Base-by-base conservation (phyloP, 2,888 invertebrate genomes). In the Zygaena filipendulae region DNA sequence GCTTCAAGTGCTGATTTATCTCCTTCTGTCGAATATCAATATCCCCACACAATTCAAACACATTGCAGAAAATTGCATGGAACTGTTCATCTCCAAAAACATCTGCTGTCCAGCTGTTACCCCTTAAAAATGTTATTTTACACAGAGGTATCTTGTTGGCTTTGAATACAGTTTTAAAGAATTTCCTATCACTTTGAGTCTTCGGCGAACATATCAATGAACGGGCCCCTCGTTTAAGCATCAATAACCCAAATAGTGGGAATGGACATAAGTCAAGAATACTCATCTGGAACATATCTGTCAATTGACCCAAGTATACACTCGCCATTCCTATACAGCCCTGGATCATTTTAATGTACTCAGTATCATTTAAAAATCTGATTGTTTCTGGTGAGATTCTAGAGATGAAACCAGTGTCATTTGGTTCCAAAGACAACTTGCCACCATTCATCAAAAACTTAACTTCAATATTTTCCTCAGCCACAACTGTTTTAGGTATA, bases 221-320 rank as follows among this genome's bases (percentile, higher is more conserved):
- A 30, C 67, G 52, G 9, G 61, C 58, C 21, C 82, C 81, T 28
- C 74, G 64, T 46, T 81, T 81, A 11, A 85, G 59, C 52, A 86
- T 59, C 29, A 79, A 55, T 21, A 87, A 50, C 1, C 87, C 87
- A 47, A 85, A 81, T 21, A 86, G 41, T 1, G 88, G 88, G 50
- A 87, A 85, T 4, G 84, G 82, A 40, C 80, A 80, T 13, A 84
- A 60, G 53, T 88, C 88, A 24, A 85, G 59, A 35, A 87, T 58
- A 37, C 43, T 47, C 11, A 62, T 45, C 25, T 64, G 43, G 33
- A 58, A 49, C 38, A 66, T 58, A 11, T 67, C 58, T 13, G 52
- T 45, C 25, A 71, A 59, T 39, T 74, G 67, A 6, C 66, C 59
- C n/a, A 75, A 47, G 44, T 70, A 69, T 12, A 67, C 49, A 45